phyloP scores from a whole-genome alignment of 1,140 invertebrate genomes.

The Akabosia matsudoensis region DNA sequence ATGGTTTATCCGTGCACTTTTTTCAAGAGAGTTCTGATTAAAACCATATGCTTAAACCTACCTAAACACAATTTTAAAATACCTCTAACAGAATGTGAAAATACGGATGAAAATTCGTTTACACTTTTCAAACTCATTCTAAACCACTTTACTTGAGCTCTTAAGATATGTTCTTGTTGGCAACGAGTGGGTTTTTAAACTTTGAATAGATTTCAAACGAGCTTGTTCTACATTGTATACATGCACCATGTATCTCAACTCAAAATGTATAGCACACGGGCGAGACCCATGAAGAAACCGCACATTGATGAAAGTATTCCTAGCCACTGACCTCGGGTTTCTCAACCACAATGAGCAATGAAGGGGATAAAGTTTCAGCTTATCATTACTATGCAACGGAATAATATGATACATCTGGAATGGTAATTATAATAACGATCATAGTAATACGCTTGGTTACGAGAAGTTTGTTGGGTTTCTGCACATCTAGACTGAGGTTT shows the following conservation, averaged over 20 bases:
- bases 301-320: slow-evolving; percentile 19
- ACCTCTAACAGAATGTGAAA: too few relatives aligned
- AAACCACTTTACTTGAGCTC: too few relatives aligned
- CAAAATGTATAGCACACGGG: neutral
- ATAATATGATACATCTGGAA: neutral
- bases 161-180: too few relatives aligned
- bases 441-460: too few relatives aligned
- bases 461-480: too few relatives aligned
- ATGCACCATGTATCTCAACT: neutral
- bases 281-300: slow-evolving; percentile 11
- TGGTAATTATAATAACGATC: neutral
- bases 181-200: neutral
- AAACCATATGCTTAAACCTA: too few relatives aligned
- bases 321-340: slow-evolving; percentile 3
- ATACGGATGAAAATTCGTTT: too few relatives aligned
- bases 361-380: slow-evolving; percentile 17
- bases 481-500: too few relatives aligned
- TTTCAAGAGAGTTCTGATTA: too few relatives aligned
- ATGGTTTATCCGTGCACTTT: too few relatives aligned
- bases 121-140: too few relatives aligned
- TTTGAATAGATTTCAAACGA: neutral
- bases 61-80: too few relatives aligned
- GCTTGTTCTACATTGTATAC: neutral
- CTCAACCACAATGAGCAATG: slow-evolving; percentile 16
- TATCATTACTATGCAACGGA: slow-evolving; percentile 1